phyloP scores from a whole-genome alignment of 1,140 invertebrate genomes.

The Zaprionus tsacasi region DNA sequence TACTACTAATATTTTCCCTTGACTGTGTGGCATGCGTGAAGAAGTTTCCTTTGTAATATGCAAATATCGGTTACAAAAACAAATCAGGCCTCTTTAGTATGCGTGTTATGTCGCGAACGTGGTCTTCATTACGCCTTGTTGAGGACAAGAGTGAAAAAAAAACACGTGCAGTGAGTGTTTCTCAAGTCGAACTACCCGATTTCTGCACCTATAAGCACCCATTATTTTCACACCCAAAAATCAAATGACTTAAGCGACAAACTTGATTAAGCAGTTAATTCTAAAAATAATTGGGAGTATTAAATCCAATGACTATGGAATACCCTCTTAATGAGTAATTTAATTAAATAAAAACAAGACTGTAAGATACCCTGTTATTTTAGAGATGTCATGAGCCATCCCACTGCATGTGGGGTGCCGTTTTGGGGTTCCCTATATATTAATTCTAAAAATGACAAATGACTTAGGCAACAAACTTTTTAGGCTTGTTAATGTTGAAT shows the following conservation, averaged over 20 bases:
- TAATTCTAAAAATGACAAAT: background rate
- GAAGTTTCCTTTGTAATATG: constrained; percentile 47
- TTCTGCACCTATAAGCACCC: constrained; percentile 41
- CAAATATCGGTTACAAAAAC: constrained; percentile 34
- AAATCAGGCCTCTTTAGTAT: constrained; percentile 35
- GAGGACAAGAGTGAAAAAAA: constrained; percentile 14
- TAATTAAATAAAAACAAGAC: background rate
- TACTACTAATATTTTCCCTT: constrained; percentile 52
- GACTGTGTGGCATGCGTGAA: constrained; percentile 39
- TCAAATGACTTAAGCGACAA: background rate
- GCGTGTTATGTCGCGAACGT: constrained; percentile 48
- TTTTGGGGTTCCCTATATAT: background rate
- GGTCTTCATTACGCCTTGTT: constrained; percentile 42
- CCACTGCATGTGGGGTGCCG: background rate
- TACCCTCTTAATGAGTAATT: background rate
- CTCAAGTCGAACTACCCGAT: constrained; percentile 4
- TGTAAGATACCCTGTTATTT: background rate
- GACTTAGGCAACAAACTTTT: constrained; percentile 2
- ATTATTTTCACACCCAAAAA: constrained; percentile 54
- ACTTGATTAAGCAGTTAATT: constrained; percentile 2
- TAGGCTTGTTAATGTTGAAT: background rate
- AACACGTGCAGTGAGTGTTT: constrained; percentile 56
- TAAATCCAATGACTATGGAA: background rate
- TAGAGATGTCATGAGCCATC: background rate
- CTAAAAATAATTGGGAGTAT: background rate